Base-by-base conservation (phyloP, 2,888 invertebrate genomes). In the Papilio elwesi region DNA sequence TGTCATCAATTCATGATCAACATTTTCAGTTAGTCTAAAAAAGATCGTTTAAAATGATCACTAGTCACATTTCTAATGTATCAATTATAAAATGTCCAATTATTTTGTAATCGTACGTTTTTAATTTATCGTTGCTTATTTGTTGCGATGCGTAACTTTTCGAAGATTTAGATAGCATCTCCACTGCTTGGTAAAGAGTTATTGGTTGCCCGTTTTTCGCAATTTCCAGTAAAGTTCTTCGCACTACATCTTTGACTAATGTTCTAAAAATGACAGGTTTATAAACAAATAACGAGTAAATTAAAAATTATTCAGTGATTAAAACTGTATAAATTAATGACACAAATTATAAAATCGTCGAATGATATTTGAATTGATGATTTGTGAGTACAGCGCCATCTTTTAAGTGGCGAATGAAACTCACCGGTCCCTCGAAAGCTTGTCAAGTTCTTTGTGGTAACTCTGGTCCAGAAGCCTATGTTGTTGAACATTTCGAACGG, bases 351-450 rank as follows among this genome's bases (percentile, higher is more conserved):
- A 43, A 9, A 43, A 43, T 43, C 43, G 9, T 5, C 0, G 43
- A 43, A 43, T 43, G 43, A 9, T 43, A 4, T 43, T 43, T 43
- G n/a, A n/a, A n/a, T n/a, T n/a, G n/a, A n/a, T n/a, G n/a, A n/a
- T n/a, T n/a, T n/a, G n/a, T n/a, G n/a, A 67, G 13, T 10, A 47
- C 53, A 80, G 78, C 81, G 86, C 84, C 91, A 89, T 87, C 91
- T 91, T 11, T 62, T 6, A 3, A 15, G 0, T 6, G 0, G 3
- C 12, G 26, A 26, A 11, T 4, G 71, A 36, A 82, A 84, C 90
- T 85, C 70, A 92, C 92, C 90, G 85, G 76, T 91, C 89, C 43
- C 82, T 82, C 0, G 76, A 70, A 26, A 91, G 83, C 76, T 92
- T 92, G 43, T 83, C 83, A 8, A 80, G 78, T 75, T 88, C 84